These are phyloP conservation scores for Epinotia bilunana DNA, from an alignment of 2,888 invertebrate genomes.

Conservation along the genomic window DNA sequence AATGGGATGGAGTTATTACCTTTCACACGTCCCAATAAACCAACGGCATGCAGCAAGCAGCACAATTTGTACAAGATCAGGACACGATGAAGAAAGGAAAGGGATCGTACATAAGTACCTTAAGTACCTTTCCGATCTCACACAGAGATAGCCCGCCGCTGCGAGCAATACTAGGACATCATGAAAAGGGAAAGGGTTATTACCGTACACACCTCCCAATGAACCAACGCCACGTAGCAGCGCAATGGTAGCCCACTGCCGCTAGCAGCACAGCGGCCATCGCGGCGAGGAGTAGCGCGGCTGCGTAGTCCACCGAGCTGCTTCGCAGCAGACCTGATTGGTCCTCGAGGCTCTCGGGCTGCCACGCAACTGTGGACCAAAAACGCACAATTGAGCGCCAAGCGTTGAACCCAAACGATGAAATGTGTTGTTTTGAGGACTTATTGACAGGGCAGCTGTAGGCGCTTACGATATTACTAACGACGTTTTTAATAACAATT, in stretches of 20 bases:
- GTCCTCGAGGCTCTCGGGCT: constrained; percentile 71
- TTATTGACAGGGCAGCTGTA: neutral
- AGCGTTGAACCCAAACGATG: neutral
- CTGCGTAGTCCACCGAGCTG: constrained; percentile 83
- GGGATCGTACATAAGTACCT: no score
- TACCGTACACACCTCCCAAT: constrained; percentile 77
- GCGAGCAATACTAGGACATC: constrained; percentile 7
- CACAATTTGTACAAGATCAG: no score
- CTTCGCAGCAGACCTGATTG: constrained; percentile 70
- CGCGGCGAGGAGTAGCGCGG: constrained; percentile 84
- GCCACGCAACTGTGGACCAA: constrained; percentile 66
- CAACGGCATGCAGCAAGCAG: no score
- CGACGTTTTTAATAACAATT: no score
- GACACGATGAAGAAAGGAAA: no score
- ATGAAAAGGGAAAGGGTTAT: constrained; percentile 29
- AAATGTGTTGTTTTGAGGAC: neutral
- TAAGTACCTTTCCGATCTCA: no score
- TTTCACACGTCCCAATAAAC: no score
- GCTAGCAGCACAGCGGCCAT: constrained; percentile 88
- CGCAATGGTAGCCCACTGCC: constrained; percentile 89
- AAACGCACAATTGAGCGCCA: neutral
- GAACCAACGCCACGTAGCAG: constrained; percentile 89
- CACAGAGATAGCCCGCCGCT: neutral
- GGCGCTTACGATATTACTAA: neutral
- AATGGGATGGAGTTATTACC: no score